phyloP scores from a whole-genome alignment of 2,797 vertebrate genomes.

The Phalanger gymnotis region DNA sequence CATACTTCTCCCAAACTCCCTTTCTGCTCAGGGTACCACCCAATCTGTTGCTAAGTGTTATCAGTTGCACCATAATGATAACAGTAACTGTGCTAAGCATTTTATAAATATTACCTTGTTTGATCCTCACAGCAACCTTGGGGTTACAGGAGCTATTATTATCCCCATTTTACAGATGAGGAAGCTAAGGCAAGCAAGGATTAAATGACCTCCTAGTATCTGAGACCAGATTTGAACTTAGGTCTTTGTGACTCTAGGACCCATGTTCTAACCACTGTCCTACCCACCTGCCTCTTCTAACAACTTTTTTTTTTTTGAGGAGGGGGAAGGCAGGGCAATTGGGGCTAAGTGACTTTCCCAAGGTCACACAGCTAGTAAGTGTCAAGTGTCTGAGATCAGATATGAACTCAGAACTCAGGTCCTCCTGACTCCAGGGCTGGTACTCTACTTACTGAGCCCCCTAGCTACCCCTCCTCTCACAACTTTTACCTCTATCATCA shows the following conservation, averaged over 20 bases:
- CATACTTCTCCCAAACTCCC: not conserved
- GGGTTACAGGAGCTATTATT: not conserved
- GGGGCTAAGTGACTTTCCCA: too few species aligned
- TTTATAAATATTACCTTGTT: too few species aligned
- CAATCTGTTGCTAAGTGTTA: not conserved
- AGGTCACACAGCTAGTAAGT: too few species aligned
- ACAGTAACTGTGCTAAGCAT: too few species aligned
- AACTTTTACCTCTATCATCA: not conserved
- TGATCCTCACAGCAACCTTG: not conserved
- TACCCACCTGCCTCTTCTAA: not conserved
- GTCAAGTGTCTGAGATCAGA: not conserved
- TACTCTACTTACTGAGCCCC: not conserved
- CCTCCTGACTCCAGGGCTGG: not conserved
- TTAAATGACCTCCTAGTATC: not conserved
- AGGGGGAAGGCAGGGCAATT: too few species aligned
- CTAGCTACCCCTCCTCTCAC: not conserved
- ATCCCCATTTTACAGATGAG: not conserved
- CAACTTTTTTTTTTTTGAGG: too few species aligned
- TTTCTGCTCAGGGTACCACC: not conserved
- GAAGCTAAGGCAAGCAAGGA: not conserved
- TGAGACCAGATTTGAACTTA: not conserved
- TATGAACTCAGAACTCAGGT: not conserved
- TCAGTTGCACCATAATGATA: not conserved
- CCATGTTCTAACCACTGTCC: not conserved
- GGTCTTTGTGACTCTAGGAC: not conserved